A percentile compares a stretch with the other conserved stretches of the same genome.
Conservation (phyloP, 2,797 vertebrate species). For the Oryzias sinensis region DNA sequence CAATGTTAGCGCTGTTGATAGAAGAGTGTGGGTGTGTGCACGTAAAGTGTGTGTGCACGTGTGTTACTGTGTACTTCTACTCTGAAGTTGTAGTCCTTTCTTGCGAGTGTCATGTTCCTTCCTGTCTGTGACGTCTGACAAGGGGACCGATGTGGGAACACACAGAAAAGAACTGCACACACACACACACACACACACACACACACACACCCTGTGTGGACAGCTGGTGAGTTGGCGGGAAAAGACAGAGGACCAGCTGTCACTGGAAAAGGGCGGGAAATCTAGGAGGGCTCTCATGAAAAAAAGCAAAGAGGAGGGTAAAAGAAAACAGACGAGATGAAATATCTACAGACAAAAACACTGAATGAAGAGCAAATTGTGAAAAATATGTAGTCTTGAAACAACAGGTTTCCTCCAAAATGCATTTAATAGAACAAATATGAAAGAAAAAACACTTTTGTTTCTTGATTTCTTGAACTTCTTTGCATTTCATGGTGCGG, state of each 20-base stretch:
- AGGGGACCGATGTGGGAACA: constrained; percentile 16
- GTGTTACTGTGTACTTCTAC: constrained; percentile 4
- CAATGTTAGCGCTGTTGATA: background rate
- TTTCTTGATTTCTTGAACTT: too few species aligned
- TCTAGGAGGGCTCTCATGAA: background rate
- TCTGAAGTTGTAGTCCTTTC: constrained; percentile 19
- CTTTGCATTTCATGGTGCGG: too few species aligned
- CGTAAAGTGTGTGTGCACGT: constrained; percentile 7
- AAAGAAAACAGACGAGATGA: background rate
- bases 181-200: constrained; percentile 21
- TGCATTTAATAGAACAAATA: too few species aligned
- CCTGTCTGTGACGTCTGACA: constrained; percentile 28
- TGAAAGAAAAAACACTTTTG: too few species aligned
- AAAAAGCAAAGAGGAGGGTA: background rate
- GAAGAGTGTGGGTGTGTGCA: constrained; percentile 2
- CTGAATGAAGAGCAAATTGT: too few species aligned
- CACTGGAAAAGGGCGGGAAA: constrained; percentile 16
- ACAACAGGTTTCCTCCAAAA: too few species aligned
- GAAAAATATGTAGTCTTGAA: too few species aligned
- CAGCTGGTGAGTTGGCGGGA: constrained; percentile 72
- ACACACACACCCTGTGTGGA: constrained; percentile 34
- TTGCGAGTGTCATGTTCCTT: constrained; percentile 34
- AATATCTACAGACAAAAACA: background rate
- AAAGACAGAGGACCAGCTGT: constrained; percentile 61
- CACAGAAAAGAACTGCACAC: constrained; percentile 32